Base-by-base conservation (phyloP, 64 coral and sea anemone species). In the Montipora sp. region DNA sequence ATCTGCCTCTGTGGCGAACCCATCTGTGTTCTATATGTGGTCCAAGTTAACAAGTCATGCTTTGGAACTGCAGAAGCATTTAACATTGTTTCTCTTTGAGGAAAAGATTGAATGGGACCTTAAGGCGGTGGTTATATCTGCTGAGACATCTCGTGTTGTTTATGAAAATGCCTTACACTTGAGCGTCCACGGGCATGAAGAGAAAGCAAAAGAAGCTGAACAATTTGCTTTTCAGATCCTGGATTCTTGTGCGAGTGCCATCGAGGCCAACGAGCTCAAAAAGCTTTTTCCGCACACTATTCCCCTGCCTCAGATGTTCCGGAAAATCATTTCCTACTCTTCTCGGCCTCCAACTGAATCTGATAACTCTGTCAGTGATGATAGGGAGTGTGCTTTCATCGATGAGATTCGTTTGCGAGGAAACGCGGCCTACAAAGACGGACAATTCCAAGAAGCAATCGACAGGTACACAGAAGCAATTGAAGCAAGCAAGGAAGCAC, bases 391-490 rank as follows among this genome's bases (percentile, higher is more conserved):
- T 27, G 20, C 0, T 13, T 18, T 16, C 77, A 24, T 24, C 0
- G 71, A 74, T 11, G 19, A 43, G 22, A 27, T 74, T 74, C 71
- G 71, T 74, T 7, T 74, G 10, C n/a, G 71, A 74, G 71, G 71
- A 74, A 24, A 74, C 19, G 21, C 71, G 20, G 22, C 36, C 11
- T 74, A 24, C 22, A 74, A 74, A 74, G 18, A 21, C 36, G 22
- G 71, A 1, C 71, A 23, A 0, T 74, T 74, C 36, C 66, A 36
- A 90, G 59, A 79, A 67, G 88, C 88, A 90, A 59, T 90, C 49
- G 15, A 50, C 66, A 63, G 65, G 5, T 90, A 90, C 78, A 90
- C 63, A 48, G 1, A 81, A 3, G 77, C 89, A 12, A 19, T 70
- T 3, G 57, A 77, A 50, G 18, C 3, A 14, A 47, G 13, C 11